Conservation (phyloP, 2,113 vertebrate genomes). For the Rhombomys opimus region DNA sequence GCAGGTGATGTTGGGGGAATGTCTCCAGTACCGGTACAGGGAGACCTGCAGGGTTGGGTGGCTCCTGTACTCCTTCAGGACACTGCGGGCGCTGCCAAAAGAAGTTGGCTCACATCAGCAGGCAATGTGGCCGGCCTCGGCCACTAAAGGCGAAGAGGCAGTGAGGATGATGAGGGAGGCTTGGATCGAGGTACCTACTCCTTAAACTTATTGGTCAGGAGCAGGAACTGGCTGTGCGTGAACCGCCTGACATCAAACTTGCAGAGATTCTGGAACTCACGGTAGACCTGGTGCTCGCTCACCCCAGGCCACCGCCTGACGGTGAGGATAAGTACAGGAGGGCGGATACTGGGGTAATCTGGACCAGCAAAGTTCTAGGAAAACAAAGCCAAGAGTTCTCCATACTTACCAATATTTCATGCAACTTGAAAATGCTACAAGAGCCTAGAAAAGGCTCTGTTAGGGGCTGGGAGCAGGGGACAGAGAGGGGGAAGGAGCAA, state of each 20-base stretch:
- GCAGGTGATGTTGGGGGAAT: slow-evolving; percentile 83
- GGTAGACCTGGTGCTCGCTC: slow-evolving; percentile 84
- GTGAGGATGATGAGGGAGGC: accelerated
- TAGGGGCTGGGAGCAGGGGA: accelerated
- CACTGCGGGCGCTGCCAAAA: slow-evolving; percentile 69
- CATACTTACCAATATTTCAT: background rate
- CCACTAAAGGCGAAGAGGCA: accelerated
- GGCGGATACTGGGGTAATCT: slow-evolving; percentile 77
- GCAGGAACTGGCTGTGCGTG: slow-evolving; percentile 83
- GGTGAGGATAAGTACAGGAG: slow-evolving; percentile 82
- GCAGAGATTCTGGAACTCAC: slow-evolving; percentile 83
- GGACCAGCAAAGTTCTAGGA: slow-evolving; percentile 87
- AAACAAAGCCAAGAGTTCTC: background rate
- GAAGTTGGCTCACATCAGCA: background rate
- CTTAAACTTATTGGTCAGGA: slow-evolving; percentile 85
- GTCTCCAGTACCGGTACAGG: slow-evolving; percentile 84
- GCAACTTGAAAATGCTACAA: background rate
- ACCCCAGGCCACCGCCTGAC: slow-evolving; percentile 79
- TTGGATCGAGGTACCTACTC: slow-evolving; percentile 77
- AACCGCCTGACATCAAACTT: slow-evolving; percentile 85
- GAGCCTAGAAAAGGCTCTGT: background rate
- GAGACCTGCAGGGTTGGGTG: slow-evolving; percentile 84
- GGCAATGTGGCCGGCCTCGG: accelerated
- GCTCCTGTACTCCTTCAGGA: slow-evolving; percentile 78
- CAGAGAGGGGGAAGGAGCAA: accelerated